Conservation (phyloP, 2,113 vertebrate genomes). For the Riparia riparia region DNA sequence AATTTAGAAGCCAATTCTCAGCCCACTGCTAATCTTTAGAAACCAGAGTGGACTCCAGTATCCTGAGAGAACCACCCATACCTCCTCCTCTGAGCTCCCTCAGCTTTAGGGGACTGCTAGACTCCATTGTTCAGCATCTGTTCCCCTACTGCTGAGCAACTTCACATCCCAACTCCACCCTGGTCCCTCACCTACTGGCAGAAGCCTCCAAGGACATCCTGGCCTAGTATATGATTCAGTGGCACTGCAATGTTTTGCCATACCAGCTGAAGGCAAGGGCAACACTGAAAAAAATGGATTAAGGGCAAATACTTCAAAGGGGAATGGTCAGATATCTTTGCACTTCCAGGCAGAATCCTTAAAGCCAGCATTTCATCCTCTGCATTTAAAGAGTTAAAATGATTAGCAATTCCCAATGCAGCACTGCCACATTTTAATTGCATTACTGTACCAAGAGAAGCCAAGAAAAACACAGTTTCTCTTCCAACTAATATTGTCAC, state of each 20-base stretch:
- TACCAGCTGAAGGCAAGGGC: neutral
- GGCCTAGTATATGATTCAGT: neutral
- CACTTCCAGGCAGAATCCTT: neutral
- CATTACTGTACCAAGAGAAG: neutral
- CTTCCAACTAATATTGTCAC: neutral
- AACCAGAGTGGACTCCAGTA: neutral
- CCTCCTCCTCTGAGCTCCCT: neutral
- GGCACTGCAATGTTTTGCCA: neutral
- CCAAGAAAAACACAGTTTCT: conserved; percentile 23
- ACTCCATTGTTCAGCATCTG: fast-evolving
- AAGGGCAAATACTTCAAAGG: neutral
- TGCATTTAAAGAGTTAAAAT: neutral
- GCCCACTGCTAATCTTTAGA: neutral
- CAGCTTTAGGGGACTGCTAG: neutral
- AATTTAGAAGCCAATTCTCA: neutral
- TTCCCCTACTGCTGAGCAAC: neutral
- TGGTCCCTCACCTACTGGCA: neutral
- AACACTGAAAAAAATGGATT: neutral
- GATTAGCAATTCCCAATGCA: neutral
- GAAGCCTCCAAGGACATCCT: neutral
- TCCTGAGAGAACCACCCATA: neutral
- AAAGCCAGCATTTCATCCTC: neutral
- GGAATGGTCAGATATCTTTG: neutral
- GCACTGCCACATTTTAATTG: neutral
- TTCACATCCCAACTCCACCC: neutral